A percentile compares a stretch with the other conserved stretches of the same genome.
Evolutionary conservation across 2,797 vertebrate species (phyloP).

Genomic region (Glossophaga mutica): DNA sequence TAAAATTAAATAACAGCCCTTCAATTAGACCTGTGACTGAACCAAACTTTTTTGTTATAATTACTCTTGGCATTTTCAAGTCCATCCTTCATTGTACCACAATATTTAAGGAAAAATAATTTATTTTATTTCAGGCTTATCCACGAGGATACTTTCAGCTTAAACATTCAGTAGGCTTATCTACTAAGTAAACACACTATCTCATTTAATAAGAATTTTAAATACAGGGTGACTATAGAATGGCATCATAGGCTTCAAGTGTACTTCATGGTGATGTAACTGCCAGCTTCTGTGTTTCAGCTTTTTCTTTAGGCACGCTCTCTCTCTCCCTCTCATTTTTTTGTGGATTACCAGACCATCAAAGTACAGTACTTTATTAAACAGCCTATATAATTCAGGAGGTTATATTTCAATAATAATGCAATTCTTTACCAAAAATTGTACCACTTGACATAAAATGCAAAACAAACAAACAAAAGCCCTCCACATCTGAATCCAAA

Average conservation of each 20-base stretch:
- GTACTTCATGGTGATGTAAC: neutral
- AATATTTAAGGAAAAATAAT: neutral
- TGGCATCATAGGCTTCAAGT: too few relatives aligned
- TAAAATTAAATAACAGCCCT: neutral
- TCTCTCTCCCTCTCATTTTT: neutral
- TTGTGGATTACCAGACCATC: neutral
- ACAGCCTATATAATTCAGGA: neutral
- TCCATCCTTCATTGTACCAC: neutral
- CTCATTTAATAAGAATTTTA: neutral
- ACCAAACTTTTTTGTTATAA: neutral
- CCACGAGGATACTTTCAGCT: neutral
- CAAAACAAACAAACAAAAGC: neutral
- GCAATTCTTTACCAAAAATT: conserved; percentile 23
- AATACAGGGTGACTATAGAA: neutral
- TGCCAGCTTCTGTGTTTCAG: neutral
- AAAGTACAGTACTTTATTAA: neutral
- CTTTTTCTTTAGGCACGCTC: neutral
- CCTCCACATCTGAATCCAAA: neutral
- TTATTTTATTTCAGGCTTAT: neutral
- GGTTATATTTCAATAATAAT: neutral
- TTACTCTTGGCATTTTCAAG: neutral
- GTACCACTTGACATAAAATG: neutral
- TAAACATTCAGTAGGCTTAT: neutral
- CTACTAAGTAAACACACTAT: neutral
- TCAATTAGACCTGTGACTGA: neutral